phyloP scores from a whole-genome alignment of 2,797 vertebrate genomes.

The Falco naumanni region DNA sequence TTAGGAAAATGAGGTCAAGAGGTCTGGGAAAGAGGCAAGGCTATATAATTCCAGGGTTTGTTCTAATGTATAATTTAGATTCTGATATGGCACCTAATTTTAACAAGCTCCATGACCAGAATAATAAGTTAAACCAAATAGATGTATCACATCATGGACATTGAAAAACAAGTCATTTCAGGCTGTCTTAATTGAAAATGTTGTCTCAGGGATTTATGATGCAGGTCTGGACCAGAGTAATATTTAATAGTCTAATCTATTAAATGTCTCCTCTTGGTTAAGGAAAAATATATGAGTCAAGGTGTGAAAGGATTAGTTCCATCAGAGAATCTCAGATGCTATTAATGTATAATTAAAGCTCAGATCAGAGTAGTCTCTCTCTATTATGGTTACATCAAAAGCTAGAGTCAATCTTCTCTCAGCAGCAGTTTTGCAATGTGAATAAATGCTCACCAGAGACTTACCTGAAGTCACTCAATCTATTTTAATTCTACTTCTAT shows the following conservation, averaged over 20 bases:
- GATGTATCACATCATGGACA: neutral
- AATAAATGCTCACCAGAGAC: neutral
- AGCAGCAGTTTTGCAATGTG: neutral
- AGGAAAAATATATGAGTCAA: neutral
- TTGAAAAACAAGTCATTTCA: neutral
- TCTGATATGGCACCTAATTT: neutral
- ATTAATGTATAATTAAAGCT: neutral
- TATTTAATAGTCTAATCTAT: neutral
- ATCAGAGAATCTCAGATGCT: neutral
- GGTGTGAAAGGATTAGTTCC: slow-evolving; percentile 11
- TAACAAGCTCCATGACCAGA: neutral
- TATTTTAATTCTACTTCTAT: neutral
- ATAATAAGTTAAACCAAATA: neutral
- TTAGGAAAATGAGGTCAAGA: neutral
- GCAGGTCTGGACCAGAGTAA: neutral
- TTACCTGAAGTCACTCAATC: neutral
- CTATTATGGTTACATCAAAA: neutral
- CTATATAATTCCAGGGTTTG: neutral
- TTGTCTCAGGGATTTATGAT: neutral
- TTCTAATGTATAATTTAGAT: neutral
- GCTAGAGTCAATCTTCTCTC: neutral
- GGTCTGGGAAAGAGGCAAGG: neutral
- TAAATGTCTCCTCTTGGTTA: neutral
- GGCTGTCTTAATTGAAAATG: neutral
- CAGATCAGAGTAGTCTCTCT: neutral